Conservation (phyloP, 2,113 vertebrate species). For the Willisornis vidua region DNA sequence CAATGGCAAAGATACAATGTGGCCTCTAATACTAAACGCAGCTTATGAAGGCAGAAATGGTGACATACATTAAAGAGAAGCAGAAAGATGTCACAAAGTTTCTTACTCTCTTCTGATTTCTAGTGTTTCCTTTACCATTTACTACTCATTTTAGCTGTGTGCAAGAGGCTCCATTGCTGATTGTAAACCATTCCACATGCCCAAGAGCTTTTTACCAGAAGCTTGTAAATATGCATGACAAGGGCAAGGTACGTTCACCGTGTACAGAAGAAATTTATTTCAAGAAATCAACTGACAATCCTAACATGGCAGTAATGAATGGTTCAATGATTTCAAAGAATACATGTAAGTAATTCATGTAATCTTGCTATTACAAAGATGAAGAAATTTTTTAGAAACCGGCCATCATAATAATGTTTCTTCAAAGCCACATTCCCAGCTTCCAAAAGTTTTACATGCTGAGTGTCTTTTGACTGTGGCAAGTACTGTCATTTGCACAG, state of each 20-base stretch:
- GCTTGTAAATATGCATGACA: neutral
- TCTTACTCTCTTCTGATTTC: neutral
- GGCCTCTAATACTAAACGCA: neutral
- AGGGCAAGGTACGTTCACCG: neutral
- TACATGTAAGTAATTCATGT: neutral
- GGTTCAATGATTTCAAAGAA: neutral
- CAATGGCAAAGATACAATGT: neutral
- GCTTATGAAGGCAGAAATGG: neutral
- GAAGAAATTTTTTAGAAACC: neutral
- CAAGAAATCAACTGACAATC: neutral
- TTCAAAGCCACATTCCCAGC: neutral
- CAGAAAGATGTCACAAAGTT: neutral
- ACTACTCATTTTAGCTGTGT: neutral
- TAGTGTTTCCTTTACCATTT: neutral
- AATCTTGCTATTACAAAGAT: neutral
- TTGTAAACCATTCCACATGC: neutral
- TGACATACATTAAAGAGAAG: accelerated
- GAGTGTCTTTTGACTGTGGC: neutral
- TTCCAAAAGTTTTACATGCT: neutral
- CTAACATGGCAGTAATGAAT: neutral
- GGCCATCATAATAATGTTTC: neutral
- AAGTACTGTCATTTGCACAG: neutral
- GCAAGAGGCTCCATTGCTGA: neutral
- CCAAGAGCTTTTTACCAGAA: neutral
- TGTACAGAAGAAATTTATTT: neutral